Evolutionary conservation across 2,797 vertebrate species (phyloP).

Genomic region (Spatula versicolor): DNA sequence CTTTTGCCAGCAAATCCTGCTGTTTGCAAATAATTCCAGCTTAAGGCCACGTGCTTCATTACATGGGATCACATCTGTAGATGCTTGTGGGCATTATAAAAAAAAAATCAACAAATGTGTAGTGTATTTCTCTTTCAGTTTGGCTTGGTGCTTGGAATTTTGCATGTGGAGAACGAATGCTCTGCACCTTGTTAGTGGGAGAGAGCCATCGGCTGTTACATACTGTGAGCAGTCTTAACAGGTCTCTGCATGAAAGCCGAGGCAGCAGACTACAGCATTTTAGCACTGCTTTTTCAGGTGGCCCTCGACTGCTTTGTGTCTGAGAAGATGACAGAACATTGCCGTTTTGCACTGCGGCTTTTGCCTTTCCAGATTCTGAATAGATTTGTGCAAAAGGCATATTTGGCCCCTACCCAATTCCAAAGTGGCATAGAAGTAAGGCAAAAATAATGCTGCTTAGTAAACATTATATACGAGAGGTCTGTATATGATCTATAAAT

Average conservation of each 20-base stretch:
- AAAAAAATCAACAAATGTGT: conserved; percentile 71
- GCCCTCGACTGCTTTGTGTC: background rate
- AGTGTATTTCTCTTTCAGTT: conserved; percentile 61
- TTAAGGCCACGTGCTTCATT: conserved; percentile 77
- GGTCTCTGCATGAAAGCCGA: conserved; percentile 21
- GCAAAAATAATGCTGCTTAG: background rate
- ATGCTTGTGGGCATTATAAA: conserved; percentile 75
- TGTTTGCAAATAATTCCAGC: conserved; percentile 78
- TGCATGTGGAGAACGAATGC: conserved; percentile 53
- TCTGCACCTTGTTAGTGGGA: conserved; percentile 55
- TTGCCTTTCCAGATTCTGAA: background rate
- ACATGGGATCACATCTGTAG: conserved; percentile 76
- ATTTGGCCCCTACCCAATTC: background rate
- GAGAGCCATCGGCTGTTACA: conserved; percentile 7
- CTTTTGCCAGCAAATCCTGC: conserved; percentile 78
- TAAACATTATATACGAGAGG: background rate
- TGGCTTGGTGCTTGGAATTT: conserved; percentile 61
- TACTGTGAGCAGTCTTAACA: background rate
- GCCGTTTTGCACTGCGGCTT: background rate
- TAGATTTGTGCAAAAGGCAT: background rate
- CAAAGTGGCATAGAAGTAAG: background rate
- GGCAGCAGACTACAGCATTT: background rate
- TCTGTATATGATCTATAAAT: background rate
- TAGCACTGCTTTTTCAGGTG: background rate
- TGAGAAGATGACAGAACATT: background rate